Evolutionary conservation across 2,888 invertebrate genomes (phyloP).

Genomic region (Acleris literana): DNA sequence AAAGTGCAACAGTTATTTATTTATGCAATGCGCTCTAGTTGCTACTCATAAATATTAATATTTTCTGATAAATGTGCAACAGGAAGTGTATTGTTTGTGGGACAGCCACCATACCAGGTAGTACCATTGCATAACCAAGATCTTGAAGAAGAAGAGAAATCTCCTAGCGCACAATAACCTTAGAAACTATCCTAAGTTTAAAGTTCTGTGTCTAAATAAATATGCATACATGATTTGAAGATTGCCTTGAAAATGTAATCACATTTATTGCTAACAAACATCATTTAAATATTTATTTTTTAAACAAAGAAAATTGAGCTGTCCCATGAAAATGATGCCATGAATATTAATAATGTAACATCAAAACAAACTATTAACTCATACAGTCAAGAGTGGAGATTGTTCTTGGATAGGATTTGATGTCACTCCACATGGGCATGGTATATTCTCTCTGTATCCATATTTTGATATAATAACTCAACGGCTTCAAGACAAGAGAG

Average conservation of each 20-base stretch:
- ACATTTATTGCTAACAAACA: not conserved
- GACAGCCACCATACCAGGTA: not conserved
- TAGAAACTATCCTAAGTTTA: not conserved
- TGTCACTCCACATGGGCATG: no score
- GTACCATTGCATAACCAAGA: not conserved
- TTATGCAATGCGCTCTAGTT: constrained; percentile 14
- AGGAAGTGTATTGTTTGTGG: constrained; percentile 10
- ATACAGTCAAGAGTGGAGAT: no score
- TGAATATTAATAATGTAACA: constrained; percentile 2
- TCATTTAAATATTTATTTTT: constrained; percentile 6
- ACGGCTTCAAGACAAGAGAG: no score
- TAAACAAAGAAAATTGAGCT: not conserved
- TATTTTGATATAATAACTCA: no score
- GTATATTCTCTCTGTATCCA: no score
- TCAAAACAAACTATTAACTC: no score
- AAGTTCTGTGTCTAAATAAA: not conserved
- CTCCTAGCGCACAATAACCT: not conserved
- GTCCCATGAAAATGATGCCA: not conserved
- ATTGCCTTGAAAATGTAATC: not conserved
- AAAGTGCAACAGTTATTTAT: not conserved
- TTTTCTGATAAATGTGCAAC: not conserved
- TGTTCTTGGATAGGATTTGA: no score
- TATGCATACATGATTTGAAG: not conserved
- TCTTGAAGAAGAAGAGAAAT: no score
- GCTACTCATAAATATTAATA: constrained; percentile 25